These are phyloP conservation scores for Columba guinea DNA, from an alignment of 2,797 vertebrate species.

Conservation along the genomic window DNA sequence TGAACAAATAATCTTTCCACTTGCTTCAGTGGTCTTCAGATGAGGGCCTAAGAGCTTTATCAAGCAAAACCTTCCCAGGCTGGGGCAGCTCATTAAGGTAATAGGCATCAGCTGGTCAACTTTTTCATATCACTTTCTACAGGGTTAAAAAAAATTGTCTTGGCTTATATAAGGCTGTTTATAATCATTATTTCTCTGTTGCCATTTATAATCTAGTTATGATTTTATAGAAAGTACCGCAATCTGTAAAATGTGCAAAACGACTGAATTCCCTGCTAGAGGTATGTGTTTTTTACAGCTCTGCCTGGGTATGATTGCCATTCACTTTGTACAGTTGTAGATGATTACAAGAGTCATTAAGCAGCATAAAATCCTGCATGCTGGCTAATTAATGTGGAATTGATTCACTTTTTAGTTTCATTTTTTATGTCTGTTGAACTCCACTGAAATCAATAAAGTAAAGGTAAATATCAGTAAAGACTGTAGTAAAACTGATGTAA, in stretches of 20 bases:
- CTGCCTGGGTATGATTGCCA: neutral
- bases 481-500: neutral
- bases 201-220: neutral
- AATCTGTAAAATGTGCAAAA: neutral
- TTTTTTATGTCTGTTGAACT: constrained; percentile 28
- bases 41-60: neutral
- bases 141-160: neutral
- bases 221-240: neutral
- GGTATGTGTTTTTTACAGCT: neutral
- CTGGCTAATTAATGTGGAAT: constrained; percentile 48
- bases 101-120: neutral
- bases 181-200: neutral
- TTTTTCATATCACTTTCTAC: neutral
- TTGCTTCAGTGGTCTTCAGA: neutral
- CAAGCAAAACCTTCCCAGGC: neutral
- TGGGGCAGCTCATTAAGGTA: neutral
- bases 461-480: neutral
- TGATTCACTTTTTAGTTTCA: constrained; percentile 10
- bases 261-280: neutral
- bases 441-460: constrained; percentile 13
- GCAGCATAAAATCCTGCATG: constrained; percentile 44
- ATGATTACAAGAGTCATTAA: constrained; percentile 61
- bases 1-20: neutral
- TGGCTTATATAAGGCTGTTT: neutral
- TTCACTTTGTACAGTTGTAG: constrained; percentile 12